These are phyloP conservation scores for Drosophila hydei DNA, from an alignment of 1,140 invertebrate genomes.

Conservation along the genomic window DNA sequence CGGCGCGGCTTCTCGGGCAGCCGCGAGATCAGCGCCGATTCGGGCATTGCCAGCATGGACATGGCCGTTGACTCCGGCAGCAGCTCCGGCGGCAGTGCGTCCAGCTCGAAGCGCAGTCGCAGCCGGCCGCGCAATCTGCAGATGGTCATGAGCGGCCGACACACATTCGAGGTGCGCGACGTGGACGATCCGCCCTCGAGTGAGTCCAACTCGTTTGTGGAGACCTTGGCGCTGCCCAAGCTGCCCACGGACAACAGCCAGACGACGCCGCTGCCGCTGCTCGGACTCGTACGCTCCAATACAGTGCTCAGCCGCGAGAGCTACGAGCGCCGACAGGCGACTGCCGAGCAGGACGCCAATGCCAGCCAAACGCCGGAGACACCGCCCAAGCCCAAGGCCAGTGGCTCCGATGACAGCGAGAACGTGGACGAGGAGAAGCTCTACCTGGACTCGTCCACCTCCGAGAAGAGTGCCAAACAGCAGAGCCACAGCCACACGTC, in stretches of 20 bases:
- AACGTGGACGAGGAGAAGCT: conserved; percentile 82
- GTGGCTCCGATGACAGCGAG: conserved; percentile 73
- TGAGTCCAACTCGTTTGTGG: conserved; percentile 86
- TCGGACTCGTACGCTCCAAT: conserved; percentile 76
- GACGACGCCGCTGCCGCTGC: conserved; percentile 75
- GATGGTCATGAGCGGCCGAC: conserved; percentile 86
- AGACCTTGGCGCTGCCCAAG: conserved; percentile 86
- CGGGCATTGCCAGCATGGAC: conserved; percentile 86
- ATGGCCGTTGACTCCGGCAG: conserved; percentile 82
- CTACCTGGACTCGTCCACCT: conserved; percentile 78
- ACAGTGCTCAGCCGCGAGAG: conserved; percentile 76
- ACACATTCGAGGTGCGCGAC: conserved; percentile 87
- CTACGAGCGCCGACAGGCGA: conserved; percentile 60
- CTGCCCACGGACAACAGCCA: conserved; percentile 86
- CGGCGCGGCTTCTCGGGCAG: conserved; percentile 84
- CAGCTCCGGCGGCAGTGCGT: conserved; percentile 67
- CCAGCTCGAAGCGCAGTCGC: conserved; percentile 66
- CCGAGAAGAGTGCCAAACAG: conserved; percentile 78
- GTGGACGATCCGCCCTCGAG: conserved; percentile 86
- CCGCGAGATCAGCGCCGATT: conserved; percentile 86
- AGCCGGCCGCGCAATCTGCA: conserved; percentile 85
- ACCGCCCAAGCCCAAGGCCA: conserved; percentile 28
- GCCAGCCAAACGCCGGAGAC: background rate
- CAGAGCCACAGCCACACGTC: conserved; percentile 85
- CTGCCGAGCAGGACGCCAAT: background rate